These are phyloP conservation scores for Athripsodes cinereus DNA, from an alignment of 2,888 invertebrate species.

Conservation along the genomic window DNA sequence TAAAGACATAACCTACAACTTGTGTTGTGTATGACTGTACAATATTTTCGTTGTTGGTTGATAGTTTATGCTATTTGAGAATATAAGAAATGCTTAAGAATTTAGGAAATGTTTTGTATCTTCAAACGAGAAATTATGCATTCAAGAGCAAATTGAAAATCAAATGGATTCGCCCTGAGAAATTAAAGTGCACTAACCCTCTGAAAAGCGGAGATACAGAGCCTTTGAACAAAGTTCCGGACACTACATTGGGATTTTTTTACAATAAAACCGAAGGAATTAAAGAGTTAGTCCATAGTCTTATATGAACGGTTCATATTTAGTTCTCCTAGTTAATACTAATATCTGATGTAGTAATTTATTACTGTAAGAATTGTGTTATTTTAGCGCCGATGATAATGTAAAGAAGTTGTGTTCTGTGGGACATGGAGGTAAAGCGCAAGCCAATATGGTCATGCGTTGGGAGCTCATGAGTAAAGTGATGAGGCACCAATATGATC, in stretches of 20 bases:
- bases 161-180: conserved; percentile 70
- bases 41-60: too few relatives aligned
- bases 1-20: too few relatives aligned
- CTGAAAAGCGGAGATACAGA: conserved; percentile 61
- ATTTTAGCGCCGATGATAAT: conserved; percentile 61
- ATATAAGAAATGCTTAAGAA: conserved; percentile 17
- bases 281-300: not conserved
- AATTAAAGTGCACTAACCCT: conserved; percentile 58
- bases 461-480: conserved; percentile 56
- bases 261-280: not conserved
- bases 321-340: too few relatives aligned
- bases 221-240: not conserved
- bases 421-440: conserved; percentile 56
- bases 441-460: conserved; percentile 46
- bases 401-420: conserved; percentile 68
- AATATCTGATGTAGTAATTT: too few relatives aligned
- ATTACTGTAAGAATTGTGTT: too few relatives aligned
- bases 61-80: too few relatives aligned
- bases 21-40: too few relatives aligned
- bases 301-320: not conserved
- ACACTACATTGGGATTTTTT: not conserved
- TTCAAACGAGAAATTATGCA: conserved; percentile 11
- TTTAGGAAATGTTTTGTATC: conserved; percentile 6
- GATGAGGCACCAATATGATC: conserved; percentile 63
- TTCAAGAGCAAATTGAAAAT: conserved; percentile 67